A percentile compares a stretch with the other conserved stretches of the same genome.
Conservation (phyloP, 2,113 vertebrate species). For the Zootoca vivipara region DNA sequence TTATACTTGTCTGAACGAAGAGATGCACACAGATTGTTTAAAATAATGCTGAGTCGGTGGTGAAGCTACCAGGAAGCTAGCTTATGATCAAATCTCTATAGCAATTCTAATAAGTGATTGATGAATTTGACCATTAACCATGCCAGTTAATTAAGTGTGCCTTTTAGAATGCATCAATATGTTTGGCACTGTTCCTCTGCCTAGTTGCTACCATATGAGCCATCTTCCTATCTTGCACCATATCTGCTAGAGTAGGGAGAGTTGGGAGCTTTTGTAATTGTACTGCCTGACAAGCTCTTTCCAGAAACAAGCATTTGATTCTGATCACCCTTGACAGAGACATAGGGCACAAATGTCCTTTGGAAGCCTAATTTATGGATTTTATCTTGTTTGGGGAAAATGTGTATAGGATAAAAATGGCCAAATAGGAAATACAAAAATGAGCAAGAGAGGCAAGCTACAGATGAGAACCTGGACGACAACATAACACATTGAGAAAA, state of each 20-base stretch:
- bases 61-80: neutral
- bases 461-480: conserved; percentile 55
- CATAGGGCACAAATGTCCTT: conserved; percentile 58
- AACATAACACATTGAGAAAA: conserved; percentile 52
- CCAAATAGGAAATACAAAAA: conserved; percentile 61
- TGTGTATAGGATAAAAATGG: conserved; percentile 60
- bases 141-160: conserved; percentile 9
- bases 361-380: conserved; percentile 65
- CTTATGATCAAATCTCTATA: conserved; percentile 8
- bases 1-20: neutral
- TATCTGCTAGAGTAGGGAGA: conserved; percentile 30
- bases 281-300: conserved; percentile 61
- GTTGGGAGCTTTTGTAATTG: conserved; percentile 53
- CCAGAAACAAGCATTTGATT: conserved; percentile 62
- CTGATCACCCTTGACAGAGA: conserved; percentile 70
- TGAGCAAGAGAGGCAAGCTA: conserved; percentile 52
- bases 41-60: neutral
- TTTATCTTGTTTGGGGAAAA: conserved; percentile 69
- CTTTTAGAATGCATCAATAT: neutral
- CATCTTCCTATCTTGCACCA: conserved; percentile 26
- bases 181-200: conserved; percentile 25
- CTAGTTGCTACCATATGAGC: neutral
- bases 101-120: neutral
- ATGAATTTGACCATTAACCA: conserved; percentile 8
- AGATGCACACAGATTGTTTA: neutral